Evolutionary conservation across 2,797 vertebrate genomes (phyloP).

Genomic region (Siniperca scherzeri): DNA sequence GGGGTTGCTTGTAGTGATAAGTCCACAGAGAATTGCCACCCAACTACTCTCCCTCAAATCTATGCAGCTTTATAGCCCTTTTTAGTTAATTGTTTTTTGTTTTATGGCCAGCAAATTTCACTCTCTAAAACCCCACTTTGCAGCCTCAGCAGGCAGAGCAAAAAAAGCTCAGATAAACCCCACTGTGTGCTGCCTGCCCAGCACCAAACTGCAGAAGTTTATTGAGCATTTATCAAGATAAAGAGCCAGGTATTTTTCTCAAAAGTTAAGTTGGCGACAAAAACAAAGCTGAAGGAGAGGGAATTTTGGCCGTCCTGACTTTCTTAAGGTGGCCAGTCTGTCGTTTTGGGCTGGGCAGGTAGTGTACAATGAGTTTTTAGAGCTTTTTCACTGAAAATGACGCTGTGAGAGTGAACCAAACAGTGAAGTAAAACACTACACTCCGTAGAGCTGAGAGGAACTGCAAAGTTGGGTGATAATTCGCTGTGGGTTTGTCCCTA

Average conservation of each 20-base stretch:
- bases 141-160: background rate
- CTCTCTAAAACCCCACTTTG: background rate
- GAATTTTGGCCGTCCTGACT: too few relatives aligned
- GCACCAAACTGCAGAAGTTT: background rate
- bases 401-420: background rate
- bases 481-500: background rate
- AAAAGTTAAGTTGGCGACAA: too few relatives aligned
- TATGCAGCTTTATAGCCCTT: background rate
- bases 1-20: background rate
- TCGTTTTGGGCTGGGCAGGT: background rate
- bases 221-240: background rate
- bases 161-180: background rate
- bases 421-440: background rate
- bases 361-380: background rate
- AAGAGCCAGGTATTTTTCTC: too few relatives aligned
- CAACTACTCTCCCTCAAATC: background rate
- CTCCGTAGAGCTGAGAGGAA: too few relatives aligned
- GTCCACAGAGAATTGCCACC: background rate
- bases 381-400: background rate
- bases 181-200: background rate
- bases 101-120: background rate
- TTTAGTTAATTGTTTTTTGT: background rate
- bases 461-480: background rate
- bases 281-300: too few relatives aligned
- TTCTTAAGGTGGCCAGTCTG: too few relatives aligned